Base-by-base conservation (phyloP, 2,797 vertebrate species). In the Siniperca obscura region DNA sequence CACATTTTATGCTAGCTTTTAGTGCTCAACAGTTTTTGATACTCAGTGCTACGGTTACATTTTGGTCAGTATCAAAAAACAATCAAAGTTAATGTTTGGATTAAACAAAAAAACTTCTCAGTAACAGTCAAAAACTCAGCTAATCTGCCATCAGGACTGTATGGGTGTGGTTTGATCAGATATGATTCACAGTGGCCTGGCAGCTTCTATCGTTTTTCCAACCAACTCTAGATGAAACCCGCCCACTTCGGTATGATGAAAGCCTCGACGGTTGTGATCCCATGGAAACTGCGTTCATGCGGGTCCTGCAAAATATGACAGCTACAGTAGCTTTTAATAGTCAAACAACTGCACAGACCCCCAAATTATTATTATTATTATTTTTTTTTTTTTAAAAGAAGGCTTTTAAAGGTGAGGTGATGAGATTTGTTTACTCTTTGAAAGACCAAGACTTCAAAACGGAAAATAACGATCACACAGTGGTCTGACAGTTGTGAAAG, bases 371-470 rank as follows among this genome's bases (percentile, higher is more conserved):
- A 30, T 30, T 3, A 30, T 30, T 30, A 30, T 30, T 30, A 30
- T 30, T 3, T 30, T 3, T 30, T 30, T 27, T 30, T 30, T 30
- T 30, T 30, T 30, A 30, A 30, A 30, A 52, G 21, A 52, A 52
- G 21, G 19, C 50, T 22, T 52, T 22, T 52, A 10, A 10, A 83
- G 61, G 34, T 61, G 42, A 76, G 48, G 25, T 19, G 14, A 8
- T 3, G 56, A 78, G 27, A 19, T 78, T 40, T 78, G 74, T 86
- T 89, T 80, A 76, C 40, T 64, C 46, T 57, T 36, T 75, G 22
- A 76, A 81, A 71, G 61, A 81, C 74, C 9, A 81, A 76, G 48
- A 46, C 50, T 72, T 79, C 44, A 79, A 78, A 81, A 64, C n/a
- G 38, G 27, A 40, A 72, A 81, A 53, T 25, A 74, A 68, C 73